Base-by-base conservation (phyloP, 1,140 invertebrate species). In the Drosophila fuyamai region DNA sequence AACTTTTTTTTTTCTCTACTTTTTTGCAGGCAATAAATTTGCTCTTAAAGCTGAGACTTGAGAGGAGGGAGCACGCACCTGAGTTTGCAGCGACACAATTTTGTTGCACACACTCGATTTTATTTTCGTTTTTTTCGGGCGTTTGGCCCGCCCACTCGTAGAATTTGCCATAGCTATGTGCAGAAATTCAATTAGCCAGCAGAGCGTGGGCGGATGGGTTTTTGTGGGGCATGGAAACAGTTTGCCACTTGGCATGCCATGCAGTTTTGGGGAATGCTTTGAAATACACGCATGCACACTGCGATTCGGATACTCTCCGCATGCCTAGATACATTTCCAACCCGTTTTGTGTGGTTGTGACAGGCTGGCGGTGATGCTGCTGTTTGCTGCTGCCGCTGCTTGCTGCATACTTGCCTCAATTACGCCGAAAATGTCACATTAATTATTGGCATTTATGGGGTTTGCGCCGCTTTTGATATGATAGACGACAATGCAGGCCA, bases 371-470 rank as follows among this genome's bases (percentile, higher is more conserved):
- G 14, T 68, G 59, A 27, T 29, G 27, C 36, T 36, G 29, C 56
- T 29, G 32, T 35, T 18, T 27, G 6, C 59, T 51, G 59, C 48
- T 56, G 47, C 48, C 53, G 47, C 70, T 79, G 48, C 67, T 47
- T 53, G 65, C 66, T 84, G 61, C 74, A 74, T 81, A 70, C 48
- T 67, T 78, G 79, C 82, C 76, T 79, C 82, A 86, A 86, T 86
- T 86, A 86, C 79, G 83, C 70, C 79, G 76, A 86, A 88, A 83
- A 88, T 88, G 84, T 88, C 84, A 88, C 84, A 88, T 88, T 88
- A 88, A 88, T 88, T 89, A 88, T 88, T 88, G 80, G 84, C 84
- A 88, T 88, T 88, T 88, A 89, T 89, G 84, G 73, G 76, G 83
- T 74, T 89, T 83, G 76, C 80, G 80, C 44, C 66, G 84, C 84